Percentiles rank a stretch among this genome's conserved stretches.
These are phyloP conservation scores for Akabosia matsudoensis DNA, from an alignment of 1,140 invertebrate species.

Conservation along the genomic window DNA sequence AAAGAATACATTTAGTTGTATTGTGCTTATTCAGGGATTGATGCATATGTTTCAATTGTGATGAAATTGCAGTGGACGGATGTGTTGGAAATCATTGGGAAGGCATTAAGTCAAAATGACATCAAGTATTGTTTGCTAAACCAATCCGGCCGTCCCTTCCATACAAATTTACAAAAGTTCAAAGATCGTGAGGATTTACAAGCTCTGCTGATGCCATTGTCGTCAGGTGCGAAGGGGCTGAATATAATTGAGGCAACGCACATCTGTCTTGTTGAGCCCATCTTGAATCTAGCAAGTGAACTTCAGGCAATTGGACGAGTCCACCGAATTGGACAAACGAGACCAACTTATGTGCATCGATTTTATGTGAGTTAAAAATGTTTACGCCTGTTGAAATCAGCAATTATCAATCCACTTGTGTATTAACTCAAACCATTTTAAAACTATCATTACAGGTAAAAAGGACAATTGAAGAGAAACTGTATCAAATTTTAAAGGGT, in stretches of 20 bases:
- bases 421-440: not conserved
- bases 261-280: conserved; percentile 71
- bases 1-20: too few species aligned
- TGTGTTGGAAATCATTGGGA: conserved; percentile 61
- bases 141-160: conserved; percentile 52
- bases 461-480: conserved; percentile 43
- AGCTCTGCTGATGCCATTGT: conserved; percentile 66
- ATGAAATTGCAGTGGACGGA: conserved; percentile 58
- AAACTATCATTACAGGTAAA: conserved; percentile 33
- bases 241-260: conserved; percentile 77
- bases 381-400: not conserved
- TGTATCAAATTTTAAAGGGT: conserved; percentile 34
- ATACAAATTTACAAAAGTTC: conserved; percentile 57
- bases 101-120: conserved; percentile 61
- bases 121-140: conserved; percentile 55
- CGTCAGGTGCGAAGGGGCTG: conserved; percentile 69
- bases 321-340: conserved; percentile 75
- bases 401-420: not conserved
- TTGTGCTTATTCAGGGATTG: too few species aligned
- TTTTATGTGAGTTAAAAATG: conserved; percentile 35
- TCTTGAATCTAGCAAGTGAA: conserved; percentile 70
- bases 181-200: conserved; percentile 58
- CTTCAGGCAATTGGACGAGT: conserved; percentile 74
- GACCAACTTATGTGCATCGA: conserved; percentile 52
- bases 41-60: conserved; percentile 36